Evolutionary conservation across 2,797 vertebrate species (phyloP).

Genomic region (Cyclura pinguis): DNA sequence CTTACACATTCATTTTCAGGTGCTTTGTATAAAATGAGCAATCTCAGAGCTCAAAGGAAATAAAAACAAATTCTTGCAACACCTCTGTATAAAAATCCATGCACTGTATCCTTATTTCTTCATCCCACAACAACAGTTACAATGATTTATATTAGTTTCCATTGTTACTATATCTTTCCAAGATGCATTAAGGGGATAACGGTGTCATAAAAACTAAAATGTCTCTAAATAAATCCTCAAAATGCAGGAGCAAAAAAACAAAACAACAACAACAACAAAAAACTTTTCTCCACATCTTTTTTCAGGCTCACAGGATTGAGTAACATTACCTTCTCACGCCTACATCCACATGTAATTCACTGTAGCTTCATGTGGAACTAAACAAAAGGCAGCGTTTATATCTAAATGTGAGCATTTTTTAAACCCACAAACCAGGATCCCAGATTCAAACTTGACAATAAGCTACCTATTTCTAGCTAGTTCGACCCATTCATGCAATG

Average conservation of each 20-base stretch:
- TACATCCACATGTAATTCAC: background rate
- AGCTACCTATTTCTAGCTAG: background rate
- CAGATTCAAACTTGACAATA: background rate
- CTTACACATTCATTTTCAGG: slow-evolving; percentile 57
- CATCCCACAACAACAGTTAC: background rate
- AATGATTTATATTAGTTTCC: background rate
- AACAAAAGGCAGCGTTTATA: background rate
- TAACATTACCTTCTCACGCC: background rate
- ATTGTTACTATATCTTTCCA: background rate
- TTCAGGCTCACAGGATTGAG: background rate
- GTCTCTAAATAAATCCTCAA: background rate
- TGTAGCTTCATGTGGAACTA: background rate
- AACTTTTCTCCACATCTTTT: too few species aligned
- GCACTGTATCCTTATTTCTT: background rate
- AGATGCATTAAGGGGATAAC: background rate
- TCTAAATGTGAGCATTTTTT: background rate
- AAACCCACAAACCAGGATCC: background rate
- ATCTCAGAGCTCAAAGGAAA: slow-evolving; percentile 50
- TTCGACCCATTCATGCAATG: background rate
- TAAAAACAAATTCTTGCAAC: slow-evolving; percentile 26
- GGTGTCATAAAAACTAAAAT: background rate
- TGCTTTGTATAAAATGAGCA: slow-evolving; percentile 54
- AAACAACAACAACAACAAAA: too few species aligned
- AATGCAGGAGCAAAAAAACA: background rate
- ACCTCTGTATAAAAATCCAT: slow-evolving; percentile 52